Evolutionary conservation across 2,888 invertebrate genomes (phyloP).

Genomic region (Dastarcus helophoroides): DNA sequence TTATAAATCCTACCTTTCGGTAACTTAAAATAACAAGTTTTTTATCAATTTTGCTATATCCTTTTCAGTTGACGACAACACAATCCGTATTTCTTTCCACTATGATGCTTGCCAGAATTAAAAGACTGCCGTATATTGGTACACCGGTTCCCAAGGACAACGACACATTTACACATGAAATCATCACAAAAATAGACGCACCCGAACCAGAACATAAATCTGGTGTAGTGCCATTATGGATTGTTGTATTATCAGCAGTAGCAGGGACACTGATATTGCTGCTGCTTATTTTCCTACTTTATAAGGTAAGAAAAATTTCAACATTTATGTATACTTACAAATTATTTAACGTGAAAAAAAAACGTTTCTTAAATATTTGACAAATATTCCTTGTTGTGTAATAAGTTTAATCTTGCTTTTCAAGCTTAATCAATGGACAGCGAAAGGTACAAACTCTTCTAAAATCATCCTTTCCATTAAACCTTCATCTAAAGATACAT

Average conservation of each 20-base stretch:
- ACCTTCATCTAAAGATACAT: too few species aligned
- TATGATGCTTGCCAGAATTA: slow-evolving; percentile 59
- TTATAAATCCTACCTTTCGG: too few species aligned
- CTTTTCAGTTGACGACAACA: slow-evolving; percentile 35
- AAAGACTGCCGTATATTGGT: slow-evolving; percentile 56
- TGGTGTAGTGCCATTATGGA: slow-evolving; percentile 76
- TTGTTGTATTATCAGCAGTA: slow-evolving; percentile 72
- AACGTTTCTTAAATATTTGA: not conserved
- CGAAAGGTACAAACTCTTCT: slow-evolving; percentile 11
- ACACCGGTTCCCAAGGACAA: slow-evolving; percentile 5
- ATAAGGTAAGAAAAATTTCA: slow-evolving; percentile 52
- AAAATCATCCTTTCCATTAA: too few species aligned
- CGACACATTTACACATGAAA: slow-evolving; percentile 57
- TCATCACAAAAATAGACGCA: slow-evolving; percentile 60
- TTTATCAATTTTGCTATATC: not conserved
- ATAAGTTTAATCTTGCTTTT: slow-evolving; percentile 5
- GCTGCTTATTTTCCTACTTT: slow-evolving; percentile 64
- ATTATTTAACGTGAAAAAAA: too few species aligned
- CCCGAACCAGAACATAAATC: slow-evolving; percentile 48
- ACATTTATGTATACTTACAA: too few species aligned
- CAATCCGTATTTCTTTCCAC: slow-evolving; percentile 62
- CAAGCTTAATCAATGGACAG: slow-evolving; percentile 10
- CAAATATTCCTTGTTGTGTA: not conserved
- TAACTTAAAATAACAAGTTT: too few species aligned
- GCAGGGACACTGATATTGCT: slow-evolving; percentile 69